Evolutionary conservation across 2,797 vertebrate species (phyloP), one percentile per base, ranked within the genome.

Genomic region (Fundulus diaphanus): DNA sequence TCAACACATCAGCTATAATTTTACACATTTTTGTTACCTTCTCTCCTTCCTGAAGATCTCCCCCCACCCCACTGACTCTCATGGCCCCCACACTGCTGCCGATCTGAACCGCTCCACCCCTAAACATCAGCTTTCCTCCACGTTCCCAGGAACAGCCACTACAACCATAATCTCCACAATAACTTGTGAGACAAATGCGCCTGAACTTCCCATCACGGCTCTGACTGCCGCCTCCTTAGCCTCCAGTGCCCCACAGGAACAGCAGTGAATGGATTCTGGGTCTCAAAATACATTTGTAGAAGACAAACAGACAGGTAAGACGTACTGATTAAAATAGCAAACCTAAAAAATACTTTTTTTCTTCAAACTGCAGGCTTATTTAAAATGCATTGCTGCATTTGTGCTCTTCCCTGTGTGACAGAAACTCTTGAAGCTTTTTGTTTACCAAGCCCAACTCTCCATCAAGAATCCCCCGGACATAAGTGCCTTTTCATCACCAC

Each of bases 91-190:
- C 67, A 77, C 81, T 22, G 81, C 87, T 27, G 85, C 83, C 33
- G 87, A 92, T 75, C 76, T 88, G 65, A 90, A 86, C 79, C n/a
- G 7, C 72, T 81, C 82, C 77, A 70, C n/a, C 59, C 67, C 85
- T 3, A 13, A 74, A 0, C 35, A 33, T 44, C 81, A 70, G 3
- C 56, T 78, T 40, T 29, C 78, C 35, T 78, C 83, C 20, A 2
- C 48, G 33, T 59, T 42, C 71, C 70, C 72, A 13, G 85, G 73
- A 74, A 76, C 20, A 16, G 49, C 59, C 29, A 12, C 63, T 7
- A 33, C 61, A 8, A 51, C 29, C 0, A 52, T 66, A 15, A 67
- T 72, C 74, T 75, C 74, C 1, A 40, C 7, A 12, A 48, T 49
- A 16, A 48, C 65, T 54, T 68, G 82, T 46, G 42, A 57, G 29